These are phyloP conservation scores for Gobionotothen gibberifrons DNA, from an alignment of 2,797 vertebrate species.

Conservation along the genomic window DNA sequence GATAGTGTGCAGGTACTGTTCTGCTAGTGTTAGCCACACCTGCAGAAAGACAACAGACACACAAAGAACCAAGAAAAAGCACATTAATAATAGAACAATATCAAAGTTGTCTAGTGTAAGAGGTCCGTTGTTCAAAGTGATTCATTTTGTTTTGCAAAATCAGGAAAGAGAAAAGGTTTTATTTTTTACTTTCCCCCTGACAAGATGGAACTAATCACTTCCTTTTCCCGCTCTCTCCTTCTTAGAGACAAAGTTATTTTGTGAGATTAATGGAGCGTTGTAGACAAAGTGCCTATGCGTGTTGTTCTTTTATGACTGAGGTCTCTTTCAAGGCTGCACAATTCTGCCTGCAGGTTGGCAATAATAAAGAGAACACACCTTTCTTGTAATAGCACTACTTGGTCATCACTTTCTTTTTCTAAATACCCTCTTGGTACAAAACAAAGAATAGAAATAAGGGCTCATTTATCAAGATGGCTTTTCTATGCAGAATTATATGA, in stretches of 20 bases:
- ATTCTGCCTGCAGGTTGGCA: not conserved
- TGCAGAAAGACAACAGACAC: conserved; percentile 62
- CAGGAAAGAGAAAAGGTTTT: conserved; percentile 14
- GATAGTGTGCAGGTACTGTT: conserved; percentile 96
- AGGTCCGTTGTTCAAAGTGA: conserved; percentile 1
- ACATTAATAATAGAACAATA: not conserved
- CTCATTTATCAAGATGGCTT: not conserved
- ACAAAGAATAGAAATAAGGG: not conserved
- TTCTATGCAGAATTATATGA: not conserved
- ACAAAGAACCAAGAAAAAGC: not conserved
- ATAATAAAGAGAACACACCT: conserved; percentile 5
- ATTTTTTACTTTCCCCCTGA: conserved; percentile 17
- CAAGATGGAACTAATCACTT: conserved; percentile 24
- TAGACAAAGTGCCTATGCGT: conserved; percentile 17
- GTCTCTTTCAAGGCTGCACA: conserved; percentile 2
- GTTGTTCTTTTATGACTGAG: not conserved
- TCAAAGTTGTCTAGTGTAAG: not conserved
- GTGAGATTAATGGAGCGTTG: conserved; percentile 18
- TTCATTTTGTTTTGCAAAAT: conserved; percentile 19
- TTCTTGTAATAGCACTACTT: conserved; percentile 6
- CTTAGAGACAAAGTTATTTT: conserved; percentile 10
- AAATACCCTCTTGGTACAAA: not conserved
- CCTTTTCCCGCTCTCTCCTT: conserved; percentile 1
- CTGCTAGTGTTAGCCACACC: conserved; percentile 97
- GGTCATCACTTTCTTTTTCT: not conserved